These are phyloP conservation scores for Smithornis capensis DNA, from an alignment of 2,113 vertebrate genomes.

Conservation along the genomic window DNA sequence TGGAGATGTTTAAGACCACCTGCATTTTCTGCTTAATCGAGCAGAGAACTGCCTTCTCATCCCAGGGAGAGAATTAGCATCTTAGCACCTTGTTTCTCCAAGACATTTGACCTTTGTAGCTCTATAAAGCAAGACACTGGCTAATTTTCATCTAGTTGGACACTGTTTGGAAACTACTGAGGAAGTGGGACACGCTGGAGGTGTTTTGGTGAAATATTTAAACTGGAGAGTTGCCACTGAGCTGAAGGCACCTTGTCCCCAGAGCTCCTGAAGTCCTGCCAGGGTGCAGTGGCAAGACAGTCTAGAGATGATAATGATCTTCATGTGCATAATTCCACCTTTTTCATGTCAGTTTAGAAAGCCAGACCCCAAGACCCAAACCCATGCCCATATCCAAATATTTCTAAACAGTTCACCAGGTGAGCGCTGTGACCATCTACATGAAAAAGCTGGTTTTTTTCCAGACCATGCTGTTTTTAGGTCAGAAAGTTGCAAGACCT, in stretches of 20 bases:
- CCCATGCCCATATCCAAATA: not conserved
- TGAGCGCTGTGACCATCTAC: not conserved
- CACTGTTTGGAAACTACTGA: not conserved
- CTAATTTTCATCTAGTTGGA: constrained; percentile 54
- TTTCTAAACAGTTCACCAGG: not conserved
- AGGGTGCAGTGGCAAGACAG: rapidly evolving
- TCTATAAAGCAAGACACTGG: not conserved
- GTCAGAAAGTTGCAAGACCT: not conserved
- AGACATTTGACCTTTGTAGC: constrained; percentile 35
- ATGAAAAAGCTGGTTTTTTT: not conserved
- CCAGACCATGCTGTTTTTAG: not conserved
- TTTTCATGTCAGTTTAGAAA: not conserved
- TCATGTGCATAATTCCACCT: not conserved
- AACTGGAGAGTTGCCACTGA: not conserved
- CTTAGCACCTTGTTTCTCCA: constrained; percentile 24
- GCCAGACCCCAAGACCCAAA: not conserved
- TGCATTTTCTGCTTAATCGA: constrained; percentile 9
- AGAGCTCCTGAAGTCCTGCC: not conserved
- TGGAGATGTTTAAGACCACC: not conserved
- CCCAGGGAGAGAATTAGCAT: constrained; percentile 23
- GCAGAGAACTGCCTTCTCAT: not conserved
- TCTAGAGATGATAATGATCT: not conserved
- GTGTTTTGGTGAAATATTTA: constrained; percentile 19
- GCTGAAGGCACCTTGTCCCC: not conserved
- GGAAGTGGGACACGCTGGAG: not conserved